Conservation (phyloP, 2,113 vertebrate species). For the Microtus oregoni region DNA sequence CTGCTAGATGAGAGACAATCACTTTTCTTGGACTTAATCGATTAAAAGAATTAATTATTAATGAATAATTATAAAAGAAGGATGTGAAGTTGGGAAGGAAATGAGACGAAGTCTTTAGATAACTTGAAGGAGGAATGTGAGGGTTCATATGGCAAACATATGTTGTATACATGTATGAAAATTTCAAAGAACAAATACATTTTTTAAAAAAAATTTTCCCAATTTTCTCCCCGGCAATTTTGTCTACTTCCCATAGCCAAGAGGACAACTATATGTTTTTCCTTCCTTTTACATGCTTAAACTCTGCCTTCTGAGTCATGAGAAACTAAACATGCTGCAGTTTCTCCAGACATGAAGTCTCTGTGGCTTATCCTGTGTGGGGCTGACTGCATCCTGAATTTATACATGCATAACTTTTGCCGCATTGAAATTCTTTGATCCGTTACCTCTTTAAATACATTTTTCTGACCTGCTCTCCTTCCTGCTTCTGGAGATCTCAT, state of each 20-base stretch:
- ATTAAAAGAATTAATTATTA: background rate
- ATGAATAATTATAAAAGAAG: background rate
- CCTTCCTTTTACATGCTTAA: background rate
- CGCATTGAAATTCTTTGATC: background rate
- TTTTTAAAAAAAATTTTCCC: background rate
- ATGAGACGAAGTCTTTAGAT: background rate
- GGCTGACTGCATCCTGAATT: background rate
- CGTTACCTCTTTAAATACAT: background rate
- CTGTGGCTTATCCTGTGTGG: background rate
- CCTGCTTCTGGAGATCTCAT: background rate
- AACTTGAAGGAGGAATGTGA: background rate
- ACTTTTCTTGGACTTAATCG: background rate
- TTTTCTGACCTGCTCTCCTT: background rate
- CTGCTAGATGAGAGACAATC: background rate
- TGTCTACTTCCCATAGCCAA: too few relatives aligned
- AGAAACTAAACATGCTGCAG: background rate
- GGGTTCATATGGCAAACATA: background rate
- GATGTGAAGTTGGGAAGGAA: background rate
- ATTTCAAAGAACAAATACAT: background rate
- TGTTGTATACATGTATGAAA: background rate
- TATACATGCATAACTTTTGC: background rate
- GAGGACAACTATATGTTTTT: too few relatives aligned
- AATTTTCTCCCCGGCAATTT: too few relatives aligned
- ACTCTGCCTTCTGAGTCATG: background rate
- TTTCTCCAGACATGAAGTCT: background rate